Evolutionary conservation across 2,888 invertebrate genomes (phyloP).

Genomic region (Amblyjoppa proteus): DNA sequence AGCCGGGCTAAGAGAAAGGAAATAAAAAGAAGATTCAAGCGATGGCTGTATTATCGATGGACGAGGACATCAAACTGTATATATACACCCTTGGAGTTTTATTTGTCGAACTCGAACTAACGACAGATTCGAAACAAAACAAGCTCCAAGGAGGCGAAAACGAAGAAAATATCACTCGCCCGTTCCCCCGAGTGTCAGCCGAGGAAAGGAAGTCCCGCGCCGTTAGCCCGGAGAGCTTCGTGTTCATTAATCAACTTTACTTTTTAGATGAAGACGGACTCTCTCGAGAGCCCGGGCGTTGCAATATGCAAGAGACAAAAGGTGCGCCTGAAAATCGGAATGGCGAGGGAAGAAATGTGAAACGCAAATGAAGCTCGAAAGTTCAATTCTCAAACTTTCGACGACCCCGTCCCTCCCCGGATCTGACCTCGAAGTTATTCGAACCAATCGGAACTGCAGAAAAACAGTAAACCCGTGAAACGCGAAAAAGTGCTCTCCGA

Average conservation of each 20-base stretch:
- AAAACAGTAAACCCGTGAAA: neutral
- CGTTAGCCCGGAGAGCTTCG: neutral
- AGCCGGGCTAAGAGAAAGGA: neutral
- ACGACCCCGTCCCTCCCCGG: neutral
- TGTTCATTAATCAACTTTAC: slow-evolving; percentile 55
- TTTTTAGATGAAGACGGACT: neutral
- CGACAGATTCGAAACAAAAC: slow-evolving; percentile 23
- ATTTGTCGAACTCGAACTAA: slow-evolving; percentile 31
- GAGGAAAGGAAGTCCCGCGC: slow-evolving; percentile 6
- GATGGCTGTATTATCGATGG: slow-evolving; percentile 51
- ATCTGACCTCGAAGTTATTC: neutral
- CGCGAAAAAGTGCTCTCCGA: neutral
- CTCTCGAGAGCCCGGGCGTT: slow-evolving; percentile 10
- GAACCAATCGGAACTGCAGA: neutral
- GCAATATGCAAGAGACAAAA: slow-evolving; percentile 38
- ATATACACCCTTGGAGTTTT: slow-evolving; percentile 19
- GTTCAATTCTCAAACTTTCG: slow-evolving; percentile 10
- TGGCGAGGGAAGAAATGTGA: neutral
- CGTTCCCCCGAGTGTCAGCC: neutral
- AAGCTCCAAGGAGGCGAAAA: slow-evolving; percentile 5
- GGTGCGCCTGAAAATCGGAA: slow-evolving; percentile 9
- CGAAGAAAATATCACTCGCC: neutral
- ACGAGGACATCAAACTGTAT: slow-evolving; percentile 12
- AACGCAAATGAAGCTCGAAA: neutral
- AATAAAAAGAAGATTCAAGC: slow-evolving; percentile 39